phyloP scores from a whole-genome alignment of 2,888 invertebrate genomes.

The Tetropium fuscum region DNA sequence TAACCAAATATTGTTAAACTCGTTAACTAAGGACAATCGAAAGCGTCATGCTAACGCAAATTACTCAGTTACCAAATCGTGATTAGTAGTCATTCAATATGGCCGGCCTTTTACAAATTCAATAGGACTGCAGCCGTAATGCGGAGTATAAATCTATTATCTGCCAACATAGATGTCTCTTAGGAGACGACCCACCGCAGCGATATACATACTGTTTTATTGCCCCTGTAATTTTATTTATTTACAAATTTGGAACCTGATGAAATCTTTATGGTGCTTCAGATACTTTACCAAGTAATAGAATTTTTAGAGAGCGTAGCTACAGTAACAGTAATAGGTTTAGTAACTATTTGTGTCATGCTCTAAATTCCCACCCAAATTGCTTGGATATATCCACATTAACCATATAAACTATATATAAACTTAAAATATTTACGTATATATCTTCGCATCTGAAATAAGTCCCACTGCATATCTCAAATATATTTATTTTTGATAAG shows the following conservation, averaged over 20 bases:
- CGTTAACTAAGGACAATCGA: too few relatives aligned
- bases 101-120: constrained; percentile 6
- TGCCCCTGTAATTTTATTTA: constrained; percentile 12
- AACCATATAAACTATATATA: too few relatives aligned
- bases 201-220: constrained; percentile 13
- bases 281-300: background rate
- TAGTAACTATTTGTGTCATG: too few relatives aligned
- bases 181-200: constrained; percentile 8
- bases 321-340: background rate
- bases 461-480: too few relatives aligned
- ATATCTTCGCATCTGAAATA: too few relatives aligned
- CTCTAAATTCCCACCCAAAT: too few relatives aligned
- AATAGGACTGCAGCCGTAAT: constrained; percentile 14
- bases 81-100: background rate
- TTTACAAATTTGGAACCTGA: constrained; percentile 12
- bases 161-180: constrained; percentile 5
- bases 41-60: too few relatives aligned
- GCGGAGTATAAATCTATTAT: constrained; percentile 14
- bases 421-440: too few relatives aligned
- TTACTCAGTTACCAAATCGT: too few relatives aligned
- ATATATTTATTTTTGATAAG: too few relatives aligned
- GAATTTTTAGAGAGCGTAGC: background rate
- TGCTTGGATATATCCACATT: too few relatives aligned
- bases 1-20: too few relatives aligned
- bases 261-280: constrained; percentile 4